phyloP scores from a whole-genome alignment of 2,888 invertebrate species.

The Junonia oenone region DNA sequence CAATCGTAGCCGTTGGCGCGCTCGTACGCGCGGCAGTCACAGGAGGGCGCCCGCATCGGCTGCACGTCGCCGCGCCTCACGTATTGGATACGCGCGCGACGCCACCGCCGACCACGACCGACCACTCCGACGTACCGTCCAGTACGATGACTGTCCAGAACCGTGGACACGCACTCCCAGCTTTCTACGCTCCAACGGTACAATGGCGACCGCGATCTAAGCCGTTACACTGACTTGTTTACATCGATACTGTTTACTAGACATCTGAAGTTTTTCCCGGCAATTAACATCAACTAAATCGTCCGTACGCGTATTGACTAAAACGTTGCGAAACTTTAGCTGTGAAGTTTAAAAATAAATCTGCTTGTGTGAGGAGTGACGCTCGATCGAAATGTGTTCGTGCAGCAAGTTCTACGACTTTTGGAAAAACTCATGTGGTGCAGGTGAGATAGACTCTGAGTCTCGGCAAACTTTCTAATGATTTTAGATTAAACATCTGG shows the following conservation, averaged over 20 bases:
- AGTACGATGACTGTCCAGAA: constrained; percentile 48
- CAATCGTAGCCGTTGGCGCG: constrained; percentile 21
- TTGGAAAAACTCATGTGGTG: constrained; percentile 73
- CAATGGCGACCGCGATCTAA: constrained; percentile 46
- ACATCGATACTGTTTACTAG: constrained; percentile 48
- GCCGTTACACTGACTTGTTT: constrained; percentile 61
- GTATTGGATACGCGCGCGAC: constrained; percentile 24
- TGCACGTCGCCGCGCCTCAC: constrained; percentile 46
- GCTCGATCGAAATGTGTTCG: constrained; percentile 65
- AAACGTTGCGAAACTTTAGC: constrained; percentile 73
- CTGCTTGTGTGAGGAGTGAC: constrained; percentile 70
- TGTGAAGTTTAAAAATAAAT: constrained; percentile 79
- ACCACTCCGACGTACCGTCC: constrained; percentile 30
- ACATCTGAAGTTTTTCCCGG: constrained; percentile 53
- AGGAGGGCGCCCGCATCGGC: constrained; percentile 60
- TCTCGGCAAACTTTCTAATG: constrained; percentile 16
- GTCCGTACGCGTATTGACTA: constrained; percentile 57
- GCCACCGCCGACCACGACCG: constrained; percentile 34
- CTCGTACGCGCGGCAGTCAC: constrained; percentile 47
- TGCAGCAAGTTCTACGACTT: constrained; percentile 76
- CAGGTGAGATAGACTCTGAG: constrained; percentile 53
- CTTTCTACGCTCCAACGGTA: constrained; percentile 68
- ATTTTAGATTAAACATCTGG: not conserved
- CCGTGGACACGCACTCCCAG: constrained; percentile 42
- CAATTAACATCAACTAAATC: constrained; percentile 51